Base-by-base conservation (phyloP, 2,797 vertebrate genomes). In the Crossoptilon crossoptilon region DNA sequence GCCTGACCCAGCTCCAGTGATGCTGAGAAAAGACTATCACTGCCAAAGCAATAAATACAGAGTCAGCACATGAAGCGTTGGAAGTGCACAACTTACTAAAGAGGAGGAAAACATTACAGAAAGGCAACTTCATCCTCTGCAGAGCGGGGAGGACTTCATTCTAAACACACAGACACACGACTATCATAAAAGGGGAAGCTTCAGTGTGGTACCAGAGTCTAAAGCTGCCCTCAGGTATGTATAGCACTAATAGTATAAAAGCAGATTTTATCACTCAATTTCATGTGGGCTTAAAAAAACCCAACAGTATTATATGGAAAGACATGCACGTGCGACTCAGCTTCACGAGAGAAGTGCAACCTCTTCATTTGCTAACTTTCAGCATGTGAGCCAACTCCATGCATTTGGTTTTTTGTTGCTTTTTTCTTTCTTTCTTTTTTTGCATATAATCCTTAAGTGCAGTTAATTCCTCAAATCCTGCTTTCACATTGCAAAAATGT, bases 71-170 rank as follows among this genome's bases (percentile, higher is more conserved):
- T 39, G 82, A 51, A 79, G 44, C 35, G 60, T 84, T 63, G 66
- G 55, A 78, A 90, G 48, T 35, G 69, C 59, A 44, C 14, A 13
- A 41, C 51, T 83, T 75, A 59, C n/a, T 58, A 31, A 44, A 56
- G 17, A 80, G 60, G n/a, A 75, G 27, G 35, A 83, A 92, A 85
- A 46, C 23, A 82, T 78, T 62, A 75, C 26, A 71, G 63, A 68
- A 85, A 78, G 66, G 56, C 29, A 91, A 14, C n/a, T 72, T 85
- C 46, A 39, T 29, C 46, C 27, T 88, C 77, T 73, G 60, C 51
- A 89, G 27, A 55, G 41, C 29, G 37, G 16, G 51, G 75, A 67
- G 44, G 14, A 49, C 78, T 84, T 82, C 26, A 67, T 63, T 87
- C 62, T 64, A 75, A 35, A 73, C 33, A 66, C 13, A 56, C 12